These are phyloP conservation scores for Mus minutoides DNA, from an alignment of 2,797 vertebrate species.

Conservation along the genomic window DNA sequence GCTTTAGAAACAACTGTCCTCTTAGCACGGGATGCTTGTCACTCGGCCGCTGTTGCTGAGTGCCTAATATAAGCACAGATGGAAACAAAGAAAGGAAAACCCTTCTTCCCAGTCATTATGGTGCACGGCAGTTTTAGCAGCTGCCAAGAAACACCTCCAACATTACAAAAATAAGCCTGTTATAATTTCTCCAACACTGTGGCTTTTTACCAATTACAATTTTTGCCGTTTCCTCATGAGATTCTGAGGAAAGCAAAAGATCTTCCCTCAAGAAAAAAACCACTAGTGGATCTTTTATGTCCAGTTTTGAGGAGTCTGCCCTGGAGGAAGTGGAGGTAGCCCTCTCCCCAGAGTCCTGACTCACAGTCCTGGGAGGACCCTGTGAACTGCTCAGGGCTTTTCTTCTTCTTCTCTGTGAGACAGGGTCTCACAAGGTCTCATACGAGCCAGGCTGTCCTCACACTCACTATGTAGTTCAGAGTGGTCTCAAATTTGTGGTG, in stretches of 20 bases:
- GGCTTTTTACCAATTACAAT: background rate
- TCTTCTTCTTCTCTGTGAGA: background rate
- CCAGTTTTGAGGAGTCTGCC: background rate
- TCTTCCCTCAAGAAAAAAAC: background rate
- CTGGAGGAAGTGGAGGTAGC: background rate
- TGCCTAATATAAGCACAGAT: background rate
- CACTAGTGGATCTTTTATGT: rapidly evolving
- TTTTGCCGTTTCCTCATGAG: background rate
- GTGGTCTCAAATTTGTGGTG: background rate
- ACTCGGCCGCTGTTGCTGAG: background rate
- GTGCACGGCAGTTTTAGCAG: background rate
- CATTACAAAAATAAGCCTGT: background rate
- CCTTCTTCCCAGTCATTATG: background rate
- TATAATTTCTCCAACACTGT: background rate
- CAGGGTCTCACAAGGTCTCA: background rate
- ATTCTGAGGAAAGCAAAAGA: constrained; percentile 10
- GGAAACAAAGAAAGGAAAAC: background rate
- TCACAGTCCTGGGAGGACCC: rapidly evolving
- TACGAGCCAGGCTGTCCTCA: background rate
- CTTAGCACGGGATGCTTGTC: background rate
- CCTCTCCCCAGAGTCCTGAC: background rate
- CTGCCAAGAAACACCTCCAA: background rate
- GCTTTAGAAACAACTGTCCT: background rate
- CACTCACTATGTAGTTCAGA: background rate
- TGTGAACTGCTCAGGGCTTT: too few species aligned